Percentiles rank a stretch among this genome's conserved stretches.
Conservation (phyloP, 1,140 invertebrate species). For the Megalonaias nervosa region DNA sequence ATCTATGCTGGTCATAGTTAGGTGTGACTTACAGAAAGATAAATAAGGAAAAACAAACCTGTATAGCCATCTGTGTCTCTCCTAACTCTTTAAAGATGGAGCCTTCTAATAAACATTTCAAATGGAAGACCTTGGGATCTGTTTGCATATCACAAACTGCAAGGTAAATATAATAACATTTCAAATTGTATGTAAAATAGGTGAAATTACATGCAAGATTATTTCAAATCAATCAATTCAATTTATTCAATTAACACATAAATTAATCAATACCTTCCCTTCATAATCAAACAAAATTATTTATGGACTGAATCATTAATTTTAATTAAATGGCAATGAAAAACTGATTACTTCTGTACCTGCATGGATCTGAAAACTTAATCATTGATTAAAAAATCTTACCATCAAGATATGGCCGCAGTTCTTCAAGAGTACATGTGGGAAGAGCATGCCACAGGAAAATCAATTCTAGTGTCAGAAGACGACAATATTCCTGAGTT, state of each 20-base stretch:
- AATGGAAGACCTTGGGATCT: constrained; percentile 61
- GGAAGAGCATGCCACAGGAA: constrained; percentile 83
- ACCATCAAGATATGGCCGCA: constrained; percentile 62
- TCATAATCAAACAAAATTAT: no score
- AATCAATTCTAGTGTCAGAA: constrained; percentile 80
- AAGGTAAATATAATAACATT: constrained; percentile 19
- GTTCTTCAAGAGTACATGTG: constrained; percentile 74
- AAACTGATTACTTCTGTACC: background rate
- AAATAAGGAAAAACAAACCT: constrained; percentile 38
- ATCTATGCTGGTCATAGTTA: no score
- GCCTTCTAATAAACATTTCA: constrained; percentile 69
- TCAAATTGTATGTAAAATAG: background rate
- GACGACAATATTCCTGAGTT: constrained; percentile 73
- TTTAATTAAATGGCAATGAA: background rate
- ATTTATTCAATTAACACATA: background rate
- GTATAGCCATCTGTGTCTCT: constrained; percentile 62
- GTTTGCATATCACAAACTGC: constrained; percentile 67
- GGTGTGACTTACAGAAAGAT: background rate
- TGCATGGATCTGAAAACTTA: background rate
- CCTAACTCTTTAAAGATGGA: constrained; percentile 63
- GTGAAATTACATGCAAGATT: background rate
- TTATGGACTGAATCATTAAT: no score
- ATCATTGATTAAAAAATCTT: background rate
- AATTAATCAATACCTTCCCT: no score
- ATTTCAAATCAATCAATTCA: background rate